A percentile compares a stretch with the other conserved stretches of the same genome.
Evolutionary conservation across 2,797 vertebrate species (phyloP).

Genomic region (Hylomyscus alleni): DNA sequence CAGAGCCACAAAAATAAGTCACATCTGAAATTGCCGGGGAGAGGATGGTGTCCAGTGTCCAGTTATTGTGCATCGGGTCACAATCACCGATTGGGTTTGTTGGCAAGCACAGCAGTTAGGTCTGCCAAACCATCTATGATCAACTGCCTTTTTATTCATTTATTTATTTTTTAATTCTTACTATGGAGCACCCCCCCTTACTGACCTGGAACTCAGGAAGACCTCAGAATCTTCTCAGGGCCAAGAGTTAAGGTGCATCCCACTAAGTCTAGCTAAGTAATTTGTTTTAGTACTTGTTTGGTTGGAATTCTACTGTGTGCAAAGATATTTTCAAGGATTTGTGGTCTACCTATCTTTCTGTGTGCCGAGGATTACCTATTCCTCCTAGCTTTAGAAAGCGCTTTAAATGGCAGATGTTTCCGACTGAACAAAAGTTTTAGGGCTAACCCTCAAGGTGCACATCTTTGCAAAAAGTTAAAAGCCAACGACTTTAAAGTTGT

Average conservation of each 20-base stretch:
- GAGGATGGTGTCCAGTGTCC: not conserved
- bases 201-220: not conserved
- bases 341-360: not conserved
- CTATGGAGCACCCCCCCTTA: not conserved
- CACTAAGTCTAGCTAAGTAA: not conserved
- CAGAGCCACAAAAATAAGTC: not conserved
- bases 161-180: not conserved
- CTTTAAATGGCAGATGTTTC: not conserved
- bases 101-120: not conserved
- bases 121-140: not conserved
- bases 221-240: not conserved
- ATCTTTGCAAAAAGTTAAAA: constrained; percentile 43
- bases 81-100: not conserved
- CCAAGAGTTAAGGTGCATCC: not conserved
- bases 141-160: not conserved
- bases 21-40: not conserved
- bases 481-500: constrained; percentile 40
- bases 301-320: not conserved
- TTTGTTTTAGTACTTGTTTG: not conserved
- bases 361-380: not conserved
- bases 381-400: not conserved
- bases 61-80: not conserved
- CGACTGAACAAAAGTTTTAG: not conserved
- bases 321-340: not conserved
- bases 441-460: not conserved